Conservation (phyloP, 2,888 invertebrate genomes). For the Lasioglossum oenotherae region DNA sequence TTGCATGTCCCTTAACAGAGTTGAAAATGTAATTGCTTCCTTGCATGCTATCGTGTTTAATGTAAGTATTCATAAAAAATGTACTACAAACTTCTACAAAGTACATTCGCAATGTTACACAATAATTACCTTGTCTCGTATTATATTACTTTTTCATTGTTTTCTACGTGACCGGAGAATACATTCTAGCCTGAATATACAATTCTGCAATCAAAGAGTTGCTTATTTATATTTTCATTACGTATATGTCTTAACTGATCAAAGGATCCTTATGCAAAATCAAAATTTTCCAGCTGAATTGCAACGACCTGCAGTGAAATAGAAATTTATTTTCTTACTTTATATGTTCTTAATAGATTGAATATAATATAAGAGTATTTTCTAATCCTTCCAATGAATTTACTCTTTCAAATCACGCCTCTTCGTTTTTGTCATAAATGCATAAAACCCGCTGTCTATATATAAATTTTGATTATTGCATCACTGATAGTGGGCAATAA, state of each 20-base stretch:
- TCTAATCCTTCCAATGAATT: no score
- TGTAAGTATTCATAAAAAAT: slow-evolving; percentile 2
- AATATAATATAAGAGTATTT: no score
- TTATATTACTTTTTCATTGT: neutral
- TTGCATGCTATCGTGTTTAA: neutral
- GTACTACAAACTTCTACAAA: neutral
- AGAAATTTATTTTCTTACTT: no score
- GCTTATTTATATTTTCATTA: neutral
- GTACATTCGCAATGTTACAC: neutral
- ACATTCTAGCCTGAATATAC: neutral
- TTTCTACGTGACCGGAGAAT: neutral
- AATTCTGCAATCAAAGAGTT: neutral
- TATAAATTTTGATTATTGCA: neutral
- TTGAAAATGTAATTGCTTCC: slow-evolving; percentile 2
- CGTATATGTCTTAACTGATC: neutral
- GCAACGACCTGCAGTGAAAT: no score
- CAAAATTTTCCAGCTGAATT: no score
- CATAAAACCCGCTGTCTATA: no score
- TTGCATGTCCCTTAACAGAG: slow-evolving; percentile 11
- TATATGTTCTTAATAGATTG: no score
- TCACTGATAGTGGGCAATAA: neutral
- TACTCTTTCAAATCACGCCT: no score
- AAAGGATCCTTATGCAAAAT: no score
- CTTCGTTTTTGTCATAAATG: no score
- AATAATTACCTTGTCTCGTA: neutral